Evolutionary conservation across 2,113 vertebrate genomes (phyloP).

Genomic region (Condylura cristata): DNA sequence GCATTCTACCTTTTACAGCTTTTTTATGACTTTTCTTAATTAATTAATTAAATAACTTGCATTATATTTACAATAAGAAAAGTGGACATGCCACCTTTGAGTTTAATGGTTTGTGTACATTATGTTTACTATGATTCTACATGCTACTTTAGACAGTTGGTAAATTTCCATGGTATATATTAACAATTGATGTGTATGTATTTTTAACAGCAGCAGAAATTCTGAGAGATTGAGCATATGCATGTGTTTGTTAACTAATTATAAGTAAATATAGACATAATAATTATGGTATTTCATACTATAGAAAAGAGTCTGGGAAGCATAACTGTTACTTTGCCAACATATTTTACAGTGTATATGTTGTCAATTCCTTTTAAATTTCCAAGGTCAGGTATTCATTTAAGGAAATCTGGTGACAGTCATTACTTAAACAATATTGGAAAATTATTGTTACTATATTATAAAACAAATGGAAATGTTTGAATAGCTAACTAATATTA

Average conservation of each 20-base stretch:
- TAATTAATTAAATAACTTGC: neutral
- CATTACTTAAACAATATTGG: neutral
- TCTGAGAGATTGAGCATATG: neutral
- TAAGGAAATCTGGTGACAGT: constrained; percentile 2
- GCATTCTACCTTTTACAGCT: neutral
- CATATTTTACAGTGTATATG: neutral
- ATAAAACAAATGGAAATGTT: neutral
- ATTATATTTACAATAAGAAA: neutral
- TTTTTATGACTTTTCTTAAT: neutral
- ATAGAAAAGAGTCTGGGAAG: neutral
- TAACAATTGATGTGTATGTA: neutral
- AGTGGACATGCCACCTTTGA: neutral
- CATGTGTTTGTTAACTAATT: neutral
- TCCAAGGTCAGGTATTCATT: neutral
- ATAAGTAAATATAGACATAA: constrained; percentile 13
- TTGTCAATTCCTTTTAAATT: neutral
- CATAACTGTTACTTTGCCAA: neutral
- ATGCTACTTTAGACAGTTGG: neutral
- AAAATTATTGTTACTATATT: neutral
- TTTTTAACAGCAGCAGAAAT: neutral
- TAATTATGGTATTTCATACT: neutral
- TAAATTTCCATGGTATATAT: neutral
- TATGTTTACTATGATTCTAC: neutral
- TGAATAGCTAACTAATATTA: neutral
- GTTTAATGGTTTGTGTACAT: neutral